phyloP scores from a whole-genome alignment of 2,888 invertebrate genomes.

The Lapara coniferarum region DNA sequence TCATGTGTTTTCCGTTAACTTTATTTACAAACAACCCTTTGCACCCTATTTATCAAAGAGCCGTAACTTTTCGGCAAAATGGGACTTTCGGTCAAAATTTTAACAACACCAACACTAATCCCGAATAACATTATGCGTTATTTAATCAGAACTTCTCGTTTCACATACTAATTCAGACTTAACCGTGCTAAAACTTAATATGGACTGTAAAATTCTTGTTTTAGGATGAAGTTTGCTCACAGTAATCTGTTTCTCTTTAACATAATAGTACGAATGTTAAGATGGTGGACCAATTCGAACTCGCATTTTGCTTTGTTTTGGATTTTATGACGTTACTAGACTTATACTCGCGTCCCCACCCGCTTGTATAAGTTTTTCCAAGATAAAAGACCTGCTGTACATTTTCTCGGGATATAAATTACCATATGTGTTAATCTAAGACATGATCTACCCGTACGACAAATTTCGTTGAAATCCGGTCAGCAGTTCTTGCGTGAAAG shows the following conservation, averaged over 20 bases:
- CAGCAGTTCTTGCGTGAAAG: too few species aligned
- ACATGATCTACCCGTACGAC: too few species aligned
- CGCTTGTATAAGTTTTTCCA: too few species aligned
- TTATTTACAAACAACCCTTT: conserved; percentile 16
- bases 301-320: neutral
- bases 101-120: conserved; percentile 21
- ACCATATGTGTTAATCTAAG: too few species aligned
- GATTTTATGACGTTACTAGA: neutral
- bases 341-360: too few species aligned
- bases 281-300: neutral
- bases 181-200: conserved; percentile 15
- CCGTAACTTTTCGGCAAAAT: conserved; percentile 23
- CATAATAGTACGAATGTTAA: conserved; percentile 6
- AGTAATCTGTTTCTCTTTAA: neutral
- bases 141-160: conserved; percentile 22
- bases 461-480: too few species aligned
- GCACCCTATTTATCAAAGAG: conserved; percentile 10
- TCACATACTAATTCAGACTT: conserved; percentile 20
- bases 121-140: conserved; percentile 20
- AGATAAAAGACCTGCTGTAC: too few species aligned
- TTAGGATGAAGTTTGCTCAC: neutral
- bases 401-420: too few species aligned
- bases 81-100: conserved; percentile 10
- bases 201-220: conserved; percentile 1
- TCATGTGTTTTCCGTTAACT: neutral